Base-by-base conservation (phyloP, 2,888 invertebrate species). In the Augiades crinisus region DNA sequence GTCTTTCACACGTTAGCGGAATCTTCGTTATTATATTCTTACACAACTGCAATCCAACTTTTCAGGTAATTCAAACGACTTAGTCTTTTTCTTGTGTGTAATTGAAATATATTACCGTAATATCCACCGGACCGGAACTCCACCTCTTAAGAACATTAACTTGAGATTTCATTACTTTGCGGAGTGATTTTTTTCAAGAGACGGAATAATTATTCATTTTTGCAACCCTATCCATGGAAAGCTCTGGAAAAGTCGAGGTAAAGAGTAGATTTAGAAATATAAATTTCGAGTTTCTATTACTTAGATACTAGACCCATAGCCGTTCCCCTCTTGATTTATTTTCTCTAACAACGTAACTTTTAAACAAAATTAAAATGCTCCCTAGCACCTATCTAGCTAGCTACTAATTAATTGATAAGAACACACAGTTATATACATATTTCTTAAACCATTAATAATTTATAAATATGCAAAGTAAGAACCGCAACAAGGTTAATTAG, bases 101-200 rank as follows among this genome's bases (percentile, higher is more conserved):
- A 89, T 89, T 89, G 88, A 89, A 87, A 89, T 89, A 87, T 87
- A 89, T 89, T 89, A 86, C 86, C 80, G 81, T 86, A 88, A 88
- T 89, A 88, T 88, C 86, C 86, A 80, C 70, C 76, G 83, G 85
- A 80, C 87, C 78, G 75, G 79, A 78, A 80, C 75, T 76, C 72
- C 72, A 72, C 80, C 79, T 80, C 83, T 85, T 71, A 75, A 84
- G 83, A 80, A 79, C 85, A 86, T 85, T 85, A 81, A 77, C 78
- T 78, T 65, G 78, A 86, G 83, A 83, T 89, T 89, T 89, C 86
- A 88, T 88, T 88, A 88, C 83, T 82, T 65, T 74, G 71, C 61
- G 75, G 80, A 84, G 83, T 85, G 81, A 82, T 86, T 86, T 87
- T 84, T 83, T 86, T 80, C 78, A 73, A 72, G 75, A 77, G 80